Conservation (phyloP, 2,113 vertebrate species). For the Agapornis roseicollis region DNA sequence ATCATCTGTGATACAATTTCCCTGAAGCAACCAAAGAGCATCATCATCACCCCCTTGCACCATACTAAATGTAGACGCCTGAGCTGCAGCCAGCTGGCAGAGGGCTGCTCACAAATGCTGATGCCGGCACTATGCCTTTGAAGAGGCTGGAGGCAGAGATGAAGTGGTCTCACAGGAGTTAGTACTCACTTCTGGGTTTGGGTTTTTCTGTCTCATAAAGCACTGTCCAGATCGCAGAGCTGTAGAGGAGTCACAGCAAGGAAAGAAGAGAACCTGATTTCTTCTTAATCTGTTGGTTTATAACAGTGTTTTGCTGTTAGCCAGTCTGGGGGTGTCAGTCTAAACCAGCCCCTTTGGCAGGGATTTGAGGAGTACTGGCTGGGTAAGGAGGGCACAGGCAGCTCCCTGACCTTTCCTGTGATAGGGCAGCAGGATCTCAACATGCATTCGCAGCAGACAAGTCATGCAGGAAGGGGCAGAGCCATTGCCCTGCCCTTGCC, state of each 20-base stretch:
- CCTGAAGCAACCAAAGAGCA: conserved; percentile 43
- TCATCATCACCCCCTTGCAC: conserved; percentile 13
- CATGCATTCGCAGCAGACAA: background rate
- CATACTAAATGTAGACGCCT: background rate
- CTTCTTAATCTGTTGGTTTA: background rate
- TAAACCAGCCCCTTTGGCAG: background rate
- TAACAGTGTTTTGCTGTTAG: background rate
- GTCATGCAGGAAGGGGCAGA: background rate
- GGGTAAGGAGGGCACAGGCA: background rate
- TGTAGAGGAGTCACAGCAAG: background rate
- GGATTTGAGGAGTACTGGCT: background rate
- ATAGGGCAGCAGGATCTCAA: background rate
- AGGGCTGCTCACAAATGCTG: background rate
- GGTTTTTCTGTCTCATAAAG: background rate
- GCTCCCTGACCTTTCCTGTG: conserved; percentile 9
- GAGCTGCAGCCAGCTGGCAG: conserved; percentile 36
- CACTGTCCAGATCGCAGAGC: background rate
- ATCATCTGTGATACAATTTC: conserved; percentile 31
- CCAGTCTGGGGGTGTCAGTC: background rate
- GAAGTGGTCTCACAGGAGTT: background rate
- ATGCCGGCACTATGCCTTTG: conserved; percentile 20
- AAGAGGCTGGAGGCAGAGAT: conserved; percentile 37
- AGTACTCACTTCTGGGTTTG: background rate
- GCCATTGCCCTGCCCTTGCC: background rate
- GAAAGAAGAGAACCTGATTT: background rate